Evolutionary conservation across 2,113 vertebrate genomes (phyloP).

Genomic region (Seriola rivoliana): DNA sequence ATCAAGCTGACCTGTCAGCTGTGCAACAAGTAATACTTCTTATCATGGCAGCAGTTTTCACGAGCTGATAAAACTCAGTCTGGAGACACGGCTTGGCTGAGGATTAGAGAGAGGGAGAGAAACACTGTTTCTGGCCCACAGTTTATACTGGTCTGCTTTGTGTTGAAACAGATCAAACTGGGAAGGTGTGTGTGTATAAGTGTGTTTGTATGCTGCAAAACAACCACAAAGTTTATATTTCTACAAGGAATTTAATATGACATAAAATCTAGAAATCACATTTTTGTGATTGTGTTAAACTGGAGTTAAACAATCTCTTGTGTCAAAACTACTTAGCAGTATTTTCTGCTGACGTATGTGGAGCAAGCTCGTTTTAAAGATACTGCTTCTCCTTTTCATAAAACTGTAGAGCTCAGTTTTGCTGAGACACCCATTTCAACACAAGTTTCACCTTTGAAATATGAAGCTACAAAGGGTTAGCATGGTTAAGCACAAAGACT

Average conservation of each 20-base stretch:
- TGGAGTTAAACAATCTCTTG: neutral
- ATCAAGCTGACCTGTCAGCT: conserved; percentile 74
- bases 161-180: conserved; percentile 26
- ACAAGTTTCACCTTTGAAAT: neutral
- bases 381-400: conserved; percentile 11
- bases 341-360: conserved; percentile 1
- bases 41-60: conserved; percentile 74
- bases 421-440: neutral
- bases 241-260: conserved; percentile 43
- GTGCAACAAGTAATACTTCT: conserved; percentile 71
- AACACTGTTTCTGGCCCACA: conserved; percentile 36
- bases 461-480: no score
- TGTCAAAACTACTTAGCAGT: conserved; percentile 29
- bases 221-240: conserved; percentile 30
- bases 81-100: conserved; percentile 60
- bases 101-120: conserved; percentile 56
- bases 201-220: conserved; percentile 12
- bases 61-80: conserved; percentile 67
- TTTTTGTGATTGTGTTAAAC: conserved; percentile 15
- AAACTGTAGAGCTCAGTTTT: neutral
- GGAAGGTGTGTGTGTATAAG: conserved; percentile 1
- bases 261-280: conserved; percentile 35
- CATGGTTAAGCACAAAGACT: no score
- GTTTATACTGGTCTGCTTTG: conserved; percentile 35
- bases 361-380: conserved; percentile 7